Base-by-base conservation (phyloP, 2,888 invertebrate genomes). In the Odiellus spinosus region DNA sequence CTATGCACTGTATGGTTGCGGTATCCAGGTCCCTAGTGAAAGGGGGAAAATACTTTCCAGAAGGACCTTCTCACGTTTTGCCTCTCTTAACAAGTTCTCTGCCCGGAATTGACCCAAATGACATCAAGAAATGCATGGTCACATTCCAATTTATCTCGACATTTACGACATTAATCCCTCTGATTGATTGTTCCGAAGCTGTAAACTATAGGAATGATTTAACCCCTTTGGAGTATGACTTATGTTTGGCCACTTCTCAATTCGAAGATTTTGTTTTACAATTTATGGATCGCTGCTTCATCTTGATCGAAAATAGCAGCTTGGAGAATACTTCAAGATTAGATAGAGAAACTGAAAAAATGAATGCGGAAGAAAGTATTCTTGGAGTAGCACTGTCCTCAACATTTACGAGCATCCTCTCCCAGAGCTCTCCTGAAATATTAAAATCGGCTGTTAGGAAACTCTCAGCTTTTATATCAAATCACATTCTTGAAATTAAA, bases 71-170 rank as follows among this genome's bases (percentile, higher is more conserved):
- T 0, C 83, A 87, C 59, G 77, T 87, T 0, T 71, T 91, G 15
- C 84, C 86, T 0, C 69, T 91, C 20, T 69, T 91, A 12, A 74
- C 82, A 62, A 77, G 80, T 1, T 73, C 82, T 1, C 67, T 93
- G 15, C 90, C 91, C 0, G 90, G 87, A 12, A 79, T 93, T 39
- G 91, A 91, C 64, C 79, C 85, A 0, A 91, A 91, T 61, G 90
- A 91, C 64, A 73, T 80, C 38, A 74, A 75, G 49, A 74, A 74
- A 56, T 64, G 58, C 35, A 48, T 56, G 51, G 58, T 80, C 19
- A 80, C 85, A 0, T 75, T 87, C 50, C 82, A 82, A 59, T 78
- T 86, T 59, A 77, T 88, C 46, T 73, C 80, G 3, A 76, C 79
- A 40, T 77, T 83, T 60, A 74, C 77, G 12, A 78, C 78, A 54